phyloP scores from a whole-genome alignment of 1,140 invertebrate genomes.

The Lepeophtheirus salmonis region DNA sequence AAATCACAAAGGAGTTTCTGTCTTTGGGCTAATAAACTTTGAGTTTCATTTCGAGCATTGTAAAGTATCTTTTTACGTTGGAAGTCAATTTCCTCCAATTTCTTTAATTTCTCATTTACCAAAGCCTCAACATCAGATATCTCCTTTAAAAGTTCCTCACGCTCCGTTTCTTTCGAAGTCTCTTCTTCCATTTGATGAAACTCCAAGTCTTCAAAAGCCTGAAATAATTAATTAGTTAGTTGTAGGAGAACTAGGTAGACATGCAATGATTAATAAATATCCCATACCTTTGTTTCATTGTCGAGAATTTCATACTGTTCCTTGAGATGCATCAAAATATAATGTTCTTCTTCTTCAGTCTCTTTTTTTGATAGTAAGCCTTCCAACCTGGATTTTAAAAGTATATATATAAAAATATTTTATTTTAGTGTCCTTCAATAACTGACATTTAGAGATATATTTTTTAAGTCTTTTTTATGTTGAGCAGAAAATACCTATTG shows the following conservation, averaged over 20 bases:
- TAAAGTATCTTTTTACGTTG: not conserved
- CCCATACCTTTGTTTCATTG: constrained; percentile 2
- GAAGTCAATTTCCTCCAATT: not conserved
- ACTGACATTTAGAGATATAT: no score
- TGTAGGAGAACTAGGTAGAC: no score
- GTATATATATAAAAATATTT: no score
- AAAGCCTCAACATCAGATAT: not conserved
- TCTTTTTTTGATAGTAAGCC: no score
- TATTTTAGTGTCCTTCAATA: no score
- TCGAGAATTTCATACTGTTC: constrained; percentile 10
- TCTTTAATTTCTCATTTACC: not conserved
- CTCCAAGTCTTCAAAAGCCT: constrained; percentile 4
- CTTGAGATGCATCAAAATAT: not conserved
- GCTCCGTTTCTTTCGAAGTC: not conserved
- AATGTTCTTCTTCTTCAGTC: not conserved
- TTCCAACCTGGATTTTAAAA: no score
- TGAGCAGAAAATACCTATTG: no score
- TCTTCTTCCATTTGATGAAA: constrained; percentile 5
- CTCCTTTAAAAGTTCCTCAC: constrained; percentile 2
- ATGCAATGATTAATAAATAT: no score
- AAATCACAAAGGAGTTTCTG: not conserved
- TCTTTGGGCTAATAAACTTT: not conserved
- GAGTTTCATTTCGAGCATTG: constrained; percentile 1
- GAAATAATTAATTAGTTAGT: not conserved
- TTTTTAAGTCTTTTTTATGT: no score